Base-by-base conservation (phyloP, 2,888 invertebrate species). In the Acleris literana region DNA sequence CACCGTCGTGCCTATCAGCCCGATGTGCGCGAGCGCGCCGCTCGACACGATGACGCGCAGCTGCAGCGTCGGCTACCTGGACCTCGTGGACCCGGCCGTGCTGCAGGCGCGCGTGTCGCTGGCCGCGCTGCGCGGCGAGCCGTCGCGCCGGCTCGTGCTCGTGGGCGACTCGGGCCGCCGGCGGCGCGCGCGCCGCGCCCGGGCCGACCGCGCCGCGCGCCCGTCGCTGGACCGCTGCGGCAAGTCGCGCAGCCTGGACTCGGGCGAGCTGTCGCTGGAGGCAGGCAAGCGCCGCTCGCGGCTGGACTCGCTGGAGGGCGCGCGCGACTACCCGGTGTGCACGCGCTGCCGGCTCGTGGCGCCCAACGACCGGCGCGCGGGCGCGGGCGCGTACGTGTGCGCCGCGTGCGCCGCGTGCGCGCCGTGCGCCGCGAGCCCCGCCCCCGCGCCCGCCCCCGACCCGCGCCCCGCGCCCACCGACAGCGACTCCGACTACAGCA, bases 21-120 rank as follows among this genome's bases (percentile, higher is more conserved):
- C 95, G 0, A 92, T 93, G 29, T 90, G 90, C 73, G 87, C 87
- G 2, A 83, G 80, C 69, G 77, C 87, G 44, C 88, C 91, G 22
- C 84, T 85, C 69, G 96, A 96, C 76, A 94, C 95, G 0, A 96
- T 97, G 87, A 95, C 96, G 0, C 93, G 97, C 39, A 97, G 97
- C 81, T 97, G 97, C 83, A 97, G 97, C 85, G 97, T 97, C 2
- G 97, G 97, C 0, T 97, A 97, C 80, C 90, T 98, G 72, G 97
- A 97, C 81, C 93, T 96, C 70, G 96, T 97, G 5, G 97, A 97
- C 75, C 94, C 95, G 1, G 95, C 95, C 76, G 93, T 95, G 73
- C 94, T 96, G 22, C 96, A 96, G 56, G 95, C 95, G 49, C 96
- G 96, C 77, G 95, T 96, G 59, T 95, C 95, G 13, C 78, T 96